A percentile compares a stretch with the other conserved stretches of the same genome.
Conservation (phyloP, 2,797 vertebrate species). For the Microctenopoma lineatum region DNA sequence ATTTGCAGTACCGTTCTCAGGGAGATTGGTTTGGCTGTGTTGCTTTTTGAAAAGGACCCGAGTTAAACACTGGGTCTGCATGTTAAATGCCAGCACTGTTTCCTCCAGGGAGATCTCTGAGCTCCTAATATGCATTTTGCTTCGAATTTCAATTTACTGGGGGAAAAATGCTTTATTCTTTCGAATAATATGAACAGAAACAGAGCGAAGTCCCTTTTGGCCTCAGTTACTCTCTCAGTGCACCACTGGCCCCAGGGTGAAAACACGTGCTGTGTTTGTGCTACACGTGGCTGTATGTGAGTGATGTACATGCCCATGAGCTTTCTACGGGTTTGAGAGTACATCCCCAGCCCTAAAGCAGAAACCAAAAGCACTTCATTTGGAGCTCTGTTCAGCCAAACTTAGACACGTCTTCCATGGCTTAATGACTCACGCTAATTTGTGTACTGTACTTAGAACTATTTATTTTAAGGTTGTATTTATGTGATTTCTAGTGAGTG, state of each 20-base stretch:
- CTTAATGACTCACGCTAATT: slow-evolving; percentile 12
- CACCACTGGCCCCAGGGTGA: slow-evolving; percentile 33
- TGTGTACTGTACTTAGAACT: background rate
- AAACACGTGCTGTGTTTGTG: slow-evolving; percentile 37
- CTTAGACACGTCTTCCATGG: slow-evolving; percentile 3
- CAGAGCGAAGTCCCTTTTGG: slow-evolving; percentile 51
- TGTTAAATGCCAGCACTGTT: slow-evolving; percentile 70
- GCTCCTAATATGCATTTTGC: slow-evolving; percentile 77
- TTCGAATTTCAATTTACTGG: slow-evolving; percentile 74
- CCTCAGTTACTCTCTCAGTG: slow-evolving; percentile 16
- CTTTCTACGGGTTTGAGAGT: slow-evolving; percentile 5
- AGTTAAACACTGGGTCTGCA: slow-evolving; percentile 68
- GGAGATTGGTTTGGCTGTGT: slow-evolving; percentile 70
- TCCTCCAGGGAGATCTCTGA: slow-evolving; percentile 66
- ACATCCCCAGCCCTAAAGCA: slow-evolving; percentile 22
- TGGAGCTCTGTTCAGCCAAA: slow-evolving; percentile 8
- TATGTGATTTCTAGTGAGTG: slow-evolving; percentile 36
- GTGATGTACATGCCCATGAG: slow-evolving; percentile 1
- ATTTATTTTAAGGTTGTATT: slow-evolving; percentile 1
- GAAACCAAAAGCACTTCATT: slow-evolving; percentile 14
- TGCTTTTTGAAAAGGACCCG: slow-evolving; percentile 56
- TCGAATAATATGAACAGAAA: slow-evolving; percentile 70
- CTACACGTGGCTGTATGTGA: slow-evolving; percentile 37
- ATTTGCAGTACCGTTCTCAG: slow-evolving; percentile 60
- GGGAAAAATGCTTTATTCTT: slow-evolving; percentile 54